phyloP scores from a whole-genome alignment of 2,113 vertebrate genomes.

The Bolborhynchus lineola region DNA sequence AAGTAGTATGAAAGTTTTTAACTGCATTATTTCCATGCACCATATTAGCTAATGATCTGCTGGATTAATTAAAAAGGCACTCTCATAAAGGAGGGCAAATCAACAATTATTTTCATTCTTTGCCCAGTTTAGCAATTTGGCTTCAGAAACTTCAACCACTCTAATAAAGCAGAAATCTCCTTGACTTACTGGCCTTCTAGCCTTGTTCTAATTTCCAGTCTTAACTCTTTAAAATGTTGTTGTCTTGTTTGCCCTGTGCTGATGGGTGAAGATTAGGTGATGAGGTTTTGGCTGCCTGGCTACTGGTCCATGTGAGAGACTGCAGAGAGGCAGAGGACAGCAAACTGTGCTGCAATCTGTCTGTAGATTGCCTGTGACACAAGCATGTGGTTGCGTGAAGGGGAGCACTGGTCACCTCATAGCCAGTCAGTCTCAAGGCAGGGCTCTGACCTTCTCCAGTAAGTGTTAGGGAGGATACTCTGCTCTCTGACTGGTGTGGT shows the following conservation, averaged over 20 bases:
- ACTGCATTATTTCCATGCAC: background rate
- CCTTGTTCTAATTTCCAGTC: background rate
- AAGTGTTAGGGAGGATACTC: background rate
- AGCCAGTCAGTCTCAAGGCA: background rate
- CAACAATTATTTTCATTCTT: background rate
- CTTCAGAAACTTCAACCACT: background rate
- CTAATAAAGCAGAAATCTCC: background rate
- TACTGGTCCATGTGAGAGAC: background rate
- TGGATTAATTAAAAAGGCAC: background rate
- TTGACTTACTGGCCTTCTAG: background rate
- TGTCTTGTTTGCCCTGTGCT: background rate
- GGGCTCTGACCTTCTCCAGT: background rate
- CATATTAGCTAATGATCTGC: background rate
- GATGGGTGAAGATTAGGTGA: background rate
- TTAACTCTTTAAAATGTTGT: background rate
- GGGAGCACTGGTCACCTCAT: background rate
- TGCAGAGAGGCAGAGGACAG: background rate
- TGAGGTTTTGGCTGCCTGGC: background rate
- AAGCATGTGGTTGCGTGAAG: accelerated
- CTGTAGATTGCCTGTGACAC: background rate
- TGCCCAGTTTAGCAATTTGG: background rate
- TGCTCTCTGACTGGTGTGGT: background rate
- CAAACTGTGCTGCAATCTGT: background rate
- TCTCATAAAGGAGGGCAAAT: background rate
- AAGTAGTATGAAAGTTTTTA: background rate